A percentile compares a stretch with the other conserved stretches of the same genome.
Evolutionary conservation across 2,888 invertebrate genomes (phyloP).

Genomic region (Xestia ashworthii): DNA sequence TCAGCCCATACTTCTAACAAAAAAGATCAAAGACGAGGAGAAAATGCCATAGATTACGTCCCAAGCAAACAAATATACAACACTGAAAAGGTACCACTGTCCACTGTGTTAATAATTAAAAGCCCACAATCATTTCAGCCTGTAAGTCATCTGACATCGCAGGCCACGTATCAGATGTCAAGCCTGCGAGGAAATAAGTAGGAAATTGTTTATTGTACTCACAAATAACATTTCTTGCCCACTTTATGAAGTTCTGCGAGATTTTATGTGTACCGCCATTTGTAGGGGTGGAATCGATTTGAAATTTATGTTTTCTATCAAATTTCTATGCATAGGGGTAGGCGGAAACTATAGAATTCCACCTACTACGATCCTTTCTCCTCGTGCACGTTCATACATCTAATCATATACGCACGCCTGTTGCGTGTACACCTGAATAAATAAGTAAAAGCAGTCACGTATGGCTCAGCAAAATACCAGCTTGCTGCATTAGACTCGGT

Average conservation of each 20-base stretch:
- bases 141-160: constrained; percentile 4
- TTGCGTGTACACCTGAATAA: not conserved
- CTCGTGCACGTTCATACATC: not conserved
- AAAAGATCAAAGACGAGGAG: not conserved
- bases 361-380: not conserved
- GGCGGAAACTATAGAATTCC: not conserved
- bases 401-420: not conserved
- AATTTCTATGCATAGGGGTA: not conserved
- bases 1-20: not conserved
- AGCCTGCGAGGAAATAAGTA: constrained; percentile 60
- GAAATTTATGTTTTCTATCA: constrained; percentile 24
- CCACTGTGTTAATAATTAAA: not conserved
- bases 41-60: not conserved
- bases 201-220: constrained; percentile 65
- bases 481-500: too few relatives aligned
- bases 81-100: not conserved
- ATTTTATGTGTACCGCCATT: constrained; percentile 46
- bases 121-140: not conserved
- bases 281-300: constrained; percentile 37
- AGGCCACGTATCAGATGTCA: constrained; percentile 46
- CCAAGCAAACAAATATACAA: not conserved
- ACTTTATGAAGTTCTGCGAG: constrained; percentile 54
- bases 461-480: too few relatives aligned
- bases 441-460: not conserved
- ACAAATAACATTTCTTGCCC: constrained; percentile 61